Evolutionary conservation across 2,888 invertebrate genomes (phyloP).

Genomic region (Balanococcus diminutus): DNA sequence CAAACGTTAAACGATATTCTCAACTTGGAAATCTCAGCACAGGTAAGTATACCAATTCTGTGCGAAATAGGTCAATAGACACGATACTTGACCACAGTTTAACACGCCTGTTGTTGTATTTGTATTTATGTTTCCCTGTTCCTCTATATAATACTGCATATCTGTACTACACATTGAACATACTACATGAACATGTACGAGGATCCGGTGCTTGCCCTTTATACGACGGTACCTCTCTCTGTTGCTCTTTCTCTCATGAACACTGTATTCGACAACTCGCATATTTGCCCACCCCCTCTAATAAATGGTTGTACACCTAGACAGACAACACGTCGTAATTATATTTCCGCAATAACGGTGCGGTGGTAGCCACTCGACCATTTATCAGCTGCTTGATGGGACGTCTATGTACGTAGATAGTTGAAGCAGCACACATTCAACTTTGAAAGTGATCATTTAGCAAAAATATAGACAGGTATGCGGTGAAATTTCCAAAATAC

Average conservation of each 20-base stretch:
- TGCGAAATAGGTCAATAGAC: constrained; percentile 21
- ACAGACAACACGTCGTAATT: background rate
- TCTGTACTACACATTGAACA: too few species aligned
- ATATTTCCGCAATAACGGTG: background rate
- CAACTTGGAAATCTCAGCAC: background rate
- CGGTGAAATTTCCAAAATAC: too few species aligned
- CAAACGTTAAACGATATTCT: background rate
- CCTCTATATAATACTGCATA: too few species aligned
- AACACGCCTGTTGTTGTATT: background rate
- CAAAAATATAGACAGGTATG: background rate
- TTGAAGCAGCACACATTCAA: background rate
- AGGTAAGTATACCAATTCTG: background rate
- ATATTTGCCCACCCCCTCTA: background rate
- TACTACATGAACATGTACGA: background rate
- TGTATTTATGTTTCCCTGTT: background rate
- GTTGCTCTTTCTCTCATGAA: too few species aligned
- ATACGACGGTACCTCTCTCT: background rate
- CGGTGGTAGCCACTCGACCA: background rate
- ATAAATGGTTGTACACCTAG: background rate
- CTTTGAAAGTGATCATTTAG: background rate
- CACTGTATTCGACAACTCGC: background rate
- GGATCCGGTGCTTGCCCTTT: background rate
- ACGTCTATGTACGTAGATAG: too few species aligned
- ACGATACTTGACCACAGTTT: constrained; percentile 14
- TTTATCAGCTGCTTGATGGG: background rate